Percentiles rank a stretch among this genome's conserved stretches.
Evolutionary conservation across 2,113 vertebrate genomes (phyloP).

Genomic region (Bos taurus): ARS-UCD2.0 NC_037332.1:49777001-49777500

Average conservation of each 20-base stretch:
- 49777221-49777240: not conserved
- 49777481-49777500: slow-evolving; percentile 64
- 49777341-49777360: slow-evolving; percentile 66
- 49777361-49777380: slow-evolving; percentile 72
- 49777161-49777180: not conserved
- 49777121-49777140: not conserved
- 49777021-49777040: not conserved
- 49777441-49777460: slow-evolving; percentile 60
- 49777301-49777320: slow-evolving; percentile 61
- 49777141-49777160: not conserved
- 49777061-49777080: not conserved
- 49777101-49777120: not conserved
- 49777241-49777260: slow-evolving; percentile 20
- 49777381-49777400: slow-evolving; percentile 65
- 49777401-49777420: slow-evolving; percentile 71
- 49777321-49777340: slow-evolving; percentile 68
- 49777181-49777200: not conserved
- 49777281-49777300: slow-evolving; percentile 50
- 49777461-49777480: slow-evolving; percentile 54
- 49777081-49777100: not conserved
- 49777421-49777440: slow-evolving; percentile 64
- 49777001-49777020: not conserved
- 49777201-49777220: slow-evolving; percentile 16
- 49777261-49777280: slow-evolving; percentile 31
- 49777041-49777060: not conserved